phyloP scores from a whole-genome alignment of 2,113 vertebrate species.

The Neodon shergylaensis region DNA sequence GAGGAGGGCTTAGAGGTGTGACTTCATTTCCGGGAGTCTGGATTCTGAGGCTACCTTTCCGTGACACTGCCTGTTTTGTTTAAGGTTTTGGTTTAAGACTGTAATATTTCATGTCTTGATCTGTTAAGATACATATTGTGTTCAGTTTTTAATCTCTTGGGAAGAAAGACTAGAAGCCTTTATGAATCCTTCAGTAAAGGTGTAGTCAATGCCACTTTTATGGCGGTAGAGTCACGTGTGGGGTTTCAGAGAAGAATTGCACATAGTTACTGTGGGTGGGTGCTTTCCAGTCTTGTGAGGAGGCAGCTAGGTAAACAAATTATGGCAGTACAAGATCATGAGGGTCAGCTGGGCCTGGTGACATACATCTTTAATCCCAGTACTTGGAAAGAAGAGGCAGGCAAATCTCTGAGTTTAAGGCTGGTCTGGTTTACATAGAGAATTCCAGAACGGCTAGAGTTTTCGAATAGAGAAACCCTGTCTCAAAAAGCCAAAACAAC shows the following conservation, averaged over 20 bases:
- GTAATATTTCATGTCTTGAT: neutral
- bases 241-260: neutral
- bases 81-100: neutral
- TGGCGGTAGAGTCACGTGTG: neutral
- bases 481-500: neutral
- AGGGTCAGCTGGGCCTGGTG: neutral
- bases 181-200: neutral
- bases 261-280: neutral
- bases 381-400: neutral
- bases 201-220: neutral
- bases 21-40: neutral
- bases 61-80: neutral
- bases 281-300: neutral
- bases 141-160: slow-evolving; percentile 10
- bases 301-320: neutral
- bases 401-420: neutral
- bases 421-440: neutral
- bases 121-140: neutral
- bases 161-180: neutral
- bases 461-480: neutral
- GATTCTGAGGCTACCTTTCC: neutral
- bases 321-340: neutral
- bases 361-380: neutral
- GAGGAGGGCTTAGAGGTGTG: neutral
- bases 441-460: neutral